These are phyloP conservation scores for Cyclura pinguis DNA, from an alignment of 2,797 vertebrate genomes.

Conservation along the genomic window DNA sequence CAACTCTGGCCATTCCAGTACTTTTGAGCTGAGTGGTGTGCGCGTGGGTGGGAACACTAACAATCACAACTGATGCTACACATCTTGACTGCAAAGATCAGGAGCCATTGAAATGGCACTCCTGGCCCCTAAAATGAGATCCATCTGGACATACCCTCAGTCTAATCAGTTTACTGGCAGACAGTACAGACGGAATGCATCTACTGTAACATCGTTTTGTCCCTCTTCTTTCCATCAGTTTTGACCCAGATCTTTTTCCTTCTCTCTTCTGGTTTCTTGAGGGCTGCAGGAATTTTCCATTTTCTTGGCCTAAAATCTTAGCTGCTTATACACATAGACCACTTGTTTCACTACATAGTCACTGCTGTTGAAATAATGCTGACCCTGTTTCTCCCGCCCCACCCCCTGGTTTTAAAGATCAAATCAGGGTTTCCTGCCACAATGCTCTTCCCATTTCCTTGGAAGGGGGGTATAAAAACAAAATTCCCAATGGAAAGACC, in stretches of 20 bases:
- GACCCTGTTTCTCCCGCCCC: slow-evolving; percentile 64
- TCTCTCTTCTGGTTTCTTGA: slow-evolving; percentile 68
- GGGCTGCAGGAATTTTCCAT: slow-evolving; percentile 71
- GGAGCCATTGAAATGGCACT: neutral
- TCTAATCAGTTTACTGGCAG: slow-evolving; percentile 41
- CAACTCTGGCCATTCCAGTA: neutral
- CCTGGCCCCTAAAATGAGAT: slow-evolving; percentile 27
- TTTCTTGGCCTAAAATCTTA: slow-evolving; percentile 66
- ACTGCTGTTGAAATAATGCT: slow-evolving; percentile 71
- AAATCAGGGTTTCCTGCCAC: slow-evolving; percentile 79
- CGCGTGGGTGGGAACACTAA: neutral
- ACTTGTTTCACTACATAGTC: slow-evolving; percentile 63
- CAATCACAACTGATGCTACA: neutral
- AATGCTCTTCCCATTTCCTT: slow-evolving; percentile 80
- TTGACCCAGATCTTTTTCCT: slow-evolving; percentile 65
- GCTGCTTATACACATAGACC: slow-evolving; percentile 69
- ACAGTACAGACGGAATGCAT: slow-evolving; percentile 30
- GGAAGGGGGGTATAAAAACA: slow-evolving; percentile 64
- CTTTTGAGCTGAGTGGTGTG: neutral
- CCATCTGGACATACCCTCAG: slow-evolving; percentile 35
- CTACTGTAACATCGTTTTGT: slow-evolving; percentile 21
- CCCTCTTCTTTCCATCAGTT: slow-evolving; percentile 56
- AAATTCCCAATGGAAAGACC: slow-evolving; percentile 78
- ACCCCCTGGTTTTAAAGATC: slow-evolving; percentile 69
- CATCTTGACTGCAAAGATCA: slow-evolving; percentile 12